Base-by-base conservation (phyloP, 2,113 vertebrate species). In the Lipophrys pholis region DNA sequence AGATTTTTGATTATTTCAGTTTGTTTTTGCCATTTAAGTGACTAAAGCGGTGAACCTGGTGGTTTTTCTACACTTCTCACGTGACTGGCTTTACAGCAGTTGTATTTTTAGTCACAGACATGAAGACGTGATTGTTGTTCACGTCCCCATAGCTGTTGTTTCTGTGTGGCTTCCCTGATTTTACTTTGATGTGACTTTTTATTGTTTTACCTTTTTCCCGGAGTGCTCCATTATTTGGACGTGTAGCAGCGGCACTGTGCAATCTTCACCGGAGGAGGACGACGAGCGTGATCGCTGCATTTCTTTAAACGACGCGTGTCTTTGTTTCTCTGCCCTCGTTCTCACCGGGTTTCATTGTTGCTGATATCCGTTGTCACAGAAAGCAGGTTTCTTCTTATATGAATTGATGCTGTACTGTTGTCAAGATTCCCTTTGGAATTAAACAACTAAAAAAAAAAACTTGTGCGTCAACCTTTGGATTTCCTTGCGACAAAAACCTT, bases 221-320 rank as follows among this genome's bases (percentile, higher is more conserved):
- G 94, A 93, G 92, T 95, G 97, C 97, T 98, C 97, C 96, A 96
- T 94, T 97, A 97, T 96, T 96, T 97, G 89, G 94, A 96, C 95
- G 97, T 97, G 97, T 98, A 98, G 97, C 97, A 97, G 94, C 96
- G 97, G 97, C 97, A 99, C 97, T 99, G 97, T 99, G 97, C 97
- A 99, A 99, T 99, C 99, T 97, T 89, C 96, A 87, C 95, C 95
- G 95, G 95, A 95, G 95, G 94, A 96, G 93, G 93, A 96, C 95
- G 96, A 98, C 96, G 97, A 96, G 97, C 96, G 97, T 88, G 53
- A 79, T 95, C 95, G 94, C 96, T 96, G 96, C 95, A 96, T 95
- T 97, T 95, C n/a, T n/a, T n/a, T 99, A 95, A n/a, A 96, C 95
- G 56, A 82, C 76, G 81, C 82, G 95, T 97, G 95, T 97, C 95